Conservation (phyloP, 2,888 invertebrate genomes). For the Morpho deidamia region DNA sequence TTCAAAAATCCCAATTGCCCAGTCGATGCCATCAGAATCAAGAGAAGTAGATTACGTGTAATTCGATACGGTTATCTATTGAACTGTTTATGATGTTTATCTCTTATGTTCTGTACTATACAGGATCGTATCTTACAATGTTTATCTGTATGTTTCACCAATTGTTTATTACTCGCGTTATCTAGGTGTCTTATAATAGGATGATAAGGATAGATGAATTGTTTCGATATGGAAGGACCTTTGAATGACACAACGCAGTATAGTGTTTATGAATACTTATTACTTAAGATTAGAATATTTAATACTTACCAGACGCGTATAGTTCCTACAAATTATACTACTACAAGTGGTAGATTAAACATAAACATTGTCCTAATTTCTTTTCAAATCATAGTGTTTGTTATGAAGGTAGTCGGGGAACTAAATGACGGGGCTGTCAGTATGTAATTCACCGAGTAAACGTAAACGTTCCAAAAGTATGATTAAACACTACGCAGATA, state of each 20-base stretch:
- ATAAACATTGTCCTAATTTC: no score
- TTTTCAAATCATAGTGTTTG: no score
- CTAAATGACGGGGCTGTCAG: no score
- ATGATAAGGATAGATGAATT: conserved; percentile 2
- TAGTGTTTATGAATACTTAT: no score
- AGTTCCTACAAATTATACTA: no score
- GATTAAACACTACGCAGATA: no score
- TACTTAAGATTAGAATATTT: no score
- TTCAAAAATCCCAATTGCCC: background rate
- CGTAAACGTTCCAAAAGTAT: no score
- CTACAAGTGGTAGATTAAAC: no score
- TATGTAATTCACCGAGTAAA: no score
- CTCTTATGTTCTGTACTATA: conserved; percentile 22
- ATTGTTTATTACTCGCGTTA: conserved; percentile 16
- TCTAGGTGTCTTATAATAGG: conserved; percentile 8
- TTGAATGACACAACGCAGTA: background rate
- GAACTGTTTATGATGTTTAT: conserved; percentile 31
- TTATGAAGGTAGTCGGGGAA: no score
- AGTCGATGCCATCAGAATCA: conserved; percentile 11
- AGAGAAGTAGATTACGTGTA: conserved; percentile 34
- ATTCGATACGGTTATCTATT: conserved; percentile 35
- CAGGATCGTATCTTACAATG: conserved; percentile 16
- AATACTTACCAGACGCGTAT: no score
- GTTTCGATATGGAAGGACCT: conserved; percentile 2
- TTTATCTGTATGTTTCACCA: conserved; percentile 15